Evolutionary conservation across 23 tunicate genomes (phyloP).

Genomic region (Ascidia mentula): DNA sequence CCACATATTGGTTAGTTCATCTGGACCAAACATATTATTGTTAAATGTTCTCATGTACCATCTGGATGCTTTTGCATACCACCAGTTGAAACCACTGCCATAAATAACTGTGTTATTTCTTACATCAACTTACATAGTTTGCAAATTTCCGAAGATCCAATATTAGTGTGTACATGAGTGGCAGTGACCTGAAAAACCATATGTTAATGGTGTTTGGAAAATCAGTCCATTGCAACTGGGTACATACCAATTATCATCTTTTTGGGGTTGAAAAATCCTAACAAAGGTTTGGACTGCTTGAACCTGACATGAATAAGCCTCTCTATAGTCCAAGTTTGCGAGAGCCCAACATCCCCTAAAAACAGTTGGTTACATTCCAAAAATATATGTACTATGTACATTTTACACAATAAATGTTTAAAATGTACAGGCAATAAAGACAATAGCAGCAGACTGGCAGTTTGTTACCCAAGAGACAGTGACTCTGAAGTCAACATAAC

Average conservation of each 20-base stretch:
- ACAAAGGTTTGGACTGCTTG: conserved; percentile 82
- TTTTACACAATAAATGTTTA: too few relatives aligned
- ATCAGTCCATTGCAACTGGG: not conserved
- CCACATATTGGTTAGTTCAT: too few relatives aligned
- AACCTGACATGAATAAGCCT: conserved; percentile 75
- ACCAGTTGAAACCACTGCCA: too few relatives aligned
- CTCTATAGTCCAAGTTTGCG: conserved; percentile 34
- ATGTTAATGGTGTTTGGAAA: too few relatives aligned
- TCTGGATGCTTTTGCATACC: too few relatives aligned
- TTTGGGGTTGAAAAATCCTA: conserved; percentile 69
- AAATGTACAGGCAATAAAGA: too few relatives aligned
- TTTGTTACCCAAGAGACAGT: too few relatives aligned
- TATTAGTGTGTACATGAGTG: conserved; percentile 75
- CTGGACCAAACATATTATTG: too few relatives aligned
- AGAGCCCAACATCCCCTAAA: conserved; percentile 77
- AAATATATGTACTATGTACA: not conserved
- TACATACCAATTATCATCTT: conserved; percentile 93
- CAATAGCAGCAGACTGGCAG: too few relatives aligned
- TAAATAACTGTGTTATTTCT: not conserved
- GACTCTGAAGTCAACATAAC: too few relatives aligned
- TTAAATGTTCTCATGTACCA: too few relatives aligned
- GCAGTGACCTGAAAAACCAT: conserved; percentile 94
- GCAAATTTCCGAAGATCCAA: conserved; percentile 85
- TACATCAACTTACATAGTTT: conserved; percentile 43
- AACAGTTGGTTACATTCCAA: not conserved